Base-by-base conservation (phyloP, 2,888 invertebrate genomes). In the Parochlus steinenii region DNA sequence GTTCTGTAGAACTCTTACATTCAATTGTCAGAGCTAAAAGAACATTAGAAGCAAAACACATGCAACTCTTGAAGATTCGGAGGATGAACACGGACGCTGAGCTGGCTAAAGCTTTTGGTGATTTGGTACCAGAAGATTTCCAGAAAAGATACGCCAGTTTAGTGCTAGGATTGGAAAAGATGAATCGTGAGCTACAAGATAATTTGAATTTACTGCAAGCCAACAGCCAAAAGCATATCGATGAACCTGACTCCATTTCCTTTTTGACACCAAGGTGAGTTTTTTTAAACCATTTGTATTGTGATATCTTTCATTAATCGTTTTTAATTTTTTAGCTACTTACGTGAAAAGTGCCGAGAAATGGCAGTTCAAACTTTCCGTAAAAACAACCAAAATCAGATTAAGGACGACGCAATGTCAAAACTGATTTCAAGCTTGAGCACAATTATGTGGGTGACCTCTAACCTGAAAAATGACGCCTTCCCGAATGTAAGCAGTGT, bases 31-130 rank as follows among this genome's bases (percentile, higher is more conserved):
- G 82, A 45, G 69, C 92, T 17, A 80, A 80, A 33, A 89, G 87
- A 62, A 79, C 90, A 43, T 62, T 95, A 25, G 68, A 71, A 40
- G 72, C 76, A 1, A 95, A 95, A 53, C 74, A 75, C 48, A 68
- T 69, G 4, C 83, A 83, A 63, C 74, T 93, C 7, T 69, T 74
- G 45, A 70, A 74, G 38, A 59, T 95, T 32, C 77, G 75, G 51
- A 77, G 80, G 39, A 80, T 89, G 73, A 95, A 95, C 50, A 70
- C 79, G 39, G 82, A 87, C 55, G 90, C 87, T 1, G 93, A 95
- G 52, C 78, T 81, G 56, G 70, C 74, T 53, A 74, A 76, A 56
- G 80, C 82, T 1, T 79, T 78, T 53, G 78, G 80, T 19, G 72
- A 79, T 48, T 69, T 69, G 41, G 69, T 86, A 48, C 71, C 80